Evolutionary conservation across 2,888 invertebrate genomes (phyloP), one percentile per base, ranked within the genome.

Genomic region (Chymomyza caudatula): DNA sequence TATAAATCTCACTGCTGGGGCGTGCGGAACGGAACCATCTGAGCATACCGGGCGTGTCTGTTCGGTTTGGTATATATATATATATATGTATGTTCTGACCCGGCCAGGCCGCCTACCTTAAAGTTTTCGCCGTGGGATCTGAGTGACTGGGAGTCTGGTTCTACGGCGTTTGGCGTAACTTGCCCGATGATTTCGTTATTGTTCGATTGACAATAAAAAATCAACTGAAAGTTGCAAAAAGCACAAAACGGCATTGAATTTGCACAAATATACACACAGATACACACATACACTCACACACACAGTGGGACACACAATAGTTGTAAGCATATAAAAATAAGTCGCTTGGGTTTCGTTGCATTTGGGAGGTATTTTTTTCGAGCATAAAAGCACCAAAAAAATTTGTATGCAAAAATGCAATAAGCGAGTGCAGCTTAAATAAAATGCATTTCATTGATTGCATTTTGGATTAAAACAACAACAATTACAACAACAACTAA

Each of bases 161-260:
- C 61, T 68, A 58, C 52, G 84, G 85, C 86, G 84, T 84, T 86
- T 81, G 85, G 69, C 86, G 86, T 79, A 82, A 85, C 85, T 79
- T 80, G 82, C 75, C 80, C 84, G 85, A 85, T 85, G 87, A 85
- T 87, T 85, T 85, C 81, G 87, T 87, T 85, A 85, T 85, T 85
- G 87, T 87, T 87, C 87, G 87, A 87, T 87, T 85, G 87, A 86
- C 85, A 87, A 85, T 87, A 85, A 87, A 85, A 87, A 85, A 85
- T 87, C 85, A 87, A 80, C 85, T 83, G 85, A 81, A 80, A 81
- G 73, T 81, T 81, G 68, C 78, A 85, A 79, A 69, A 79, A 85
- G 79, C 85, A 72, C 77, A 82, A 79, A 79, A 83, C 83, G 68
- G 69, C 84, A 79, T 85, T 79, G 79, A 79, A 85, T 85, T 77